phyloP scores from a whole-genome alignment of 92 coral and sea anemone genomes.

The Muricea muricata region DNA sequence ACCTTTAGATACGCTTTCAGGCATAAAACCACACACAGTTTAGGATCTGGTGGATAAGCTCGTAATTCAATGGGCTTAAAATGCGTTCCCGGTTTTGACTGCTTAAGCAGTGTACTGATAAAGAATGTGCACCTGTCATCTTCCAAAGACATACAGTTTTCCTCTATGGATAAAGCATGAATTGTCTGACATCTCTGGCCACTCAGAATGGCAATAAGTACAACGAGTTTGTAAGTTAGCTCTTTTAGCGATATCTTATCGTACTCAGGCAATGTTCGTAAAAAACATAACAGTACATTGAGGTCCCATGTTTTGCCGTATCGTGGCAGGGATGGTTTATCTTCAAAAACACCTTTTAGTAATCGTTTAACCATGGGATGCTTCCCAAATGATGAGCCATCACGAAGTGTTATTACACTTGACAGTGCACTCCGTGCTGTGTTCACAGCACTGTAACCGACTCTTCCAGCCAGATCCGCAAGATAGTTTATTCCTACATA shows the following conservation, averaged over 20 bases:
- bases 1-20: too few species aligned
- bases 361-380: conserved; percentile 54
- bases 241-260: conserved; percentile 51
- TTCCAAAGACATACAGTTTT: neutral
- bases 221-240: conserved; percentile 1
- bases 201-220: neutral
- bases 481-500: too few species aligned
- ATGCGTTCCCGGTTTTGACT: neutral
- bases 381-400: too few species aligned
- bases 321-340: conserved; percentile 58
- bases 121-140: neutral
- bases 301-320: conserved; percentile 66
- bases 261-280: conserved; percentile 41
- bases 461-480: too few species aligned
- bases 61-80: neutral
- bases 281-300: conserved; percentile 60
- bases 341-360: conserved; percentile 55
- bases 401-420: neutral
- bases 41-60: too few species aligned
- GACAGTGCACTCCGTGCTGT: neutral
- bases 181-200: neutral
- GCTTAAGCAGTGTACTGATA: neutral
- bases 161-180: neutral
- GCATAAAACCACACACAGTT: too few species aligned
- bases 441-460: too few species aligned